phyloP scores from a whole-genome alignment of 2,797 vertebrate species.

The Heteromormyrus szaboi region DNA sequence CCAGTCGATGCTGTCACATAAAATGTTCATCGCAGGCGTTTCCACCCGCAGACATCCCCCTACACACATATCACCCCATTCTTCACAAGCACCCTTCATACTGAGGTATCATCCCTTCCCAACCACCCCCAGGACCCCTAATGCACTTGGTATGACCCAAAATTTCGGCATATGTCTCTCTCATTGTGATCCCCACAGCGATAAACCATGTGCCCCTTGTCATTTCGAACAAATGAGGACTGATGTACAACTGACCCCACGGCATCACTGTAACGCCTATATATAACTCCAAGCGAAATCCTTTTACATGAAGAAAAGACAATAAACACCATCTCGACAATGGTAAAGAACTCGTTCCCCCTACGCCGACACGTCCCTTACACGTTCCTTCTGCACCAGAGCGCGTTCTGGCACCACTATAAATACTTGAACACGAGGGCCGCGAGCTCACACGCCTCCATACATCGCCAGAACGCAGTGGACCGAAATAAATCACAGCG shows the following conservation, averaged over 20 bases:
- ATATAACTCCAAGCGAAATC: neutral
- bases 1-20: neutral
- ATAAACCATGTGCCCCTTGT: neutral
- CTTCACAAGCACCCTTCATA: neutral
- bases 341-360: neutral
- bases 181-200: neutral
- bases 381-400: neutral
- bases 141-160: neutral
- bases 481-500: slow-evolving; percentile 1
- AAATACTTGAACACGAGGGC: neutral
- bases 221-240: neutral
- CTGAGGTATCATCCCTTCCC: neutral
- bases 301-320: neutral
- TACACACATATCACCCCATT: neutral
- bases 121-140: neutral
- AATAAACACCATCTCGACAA: neutral
- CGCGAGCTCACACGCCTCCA: neutral
- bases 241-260: neutral
- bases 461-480: neutral
- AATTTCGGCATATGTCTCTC: neutral
- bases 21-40: neutral
- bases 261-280: neutral
- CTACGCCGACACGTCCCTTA: neutral
- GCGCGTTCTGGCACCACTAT: neutral
- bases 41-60: neutral